Evolutionary conservation across 2,888 invertebrate species (phyloP).

Genomic region (Drosophila differens): DNA sequence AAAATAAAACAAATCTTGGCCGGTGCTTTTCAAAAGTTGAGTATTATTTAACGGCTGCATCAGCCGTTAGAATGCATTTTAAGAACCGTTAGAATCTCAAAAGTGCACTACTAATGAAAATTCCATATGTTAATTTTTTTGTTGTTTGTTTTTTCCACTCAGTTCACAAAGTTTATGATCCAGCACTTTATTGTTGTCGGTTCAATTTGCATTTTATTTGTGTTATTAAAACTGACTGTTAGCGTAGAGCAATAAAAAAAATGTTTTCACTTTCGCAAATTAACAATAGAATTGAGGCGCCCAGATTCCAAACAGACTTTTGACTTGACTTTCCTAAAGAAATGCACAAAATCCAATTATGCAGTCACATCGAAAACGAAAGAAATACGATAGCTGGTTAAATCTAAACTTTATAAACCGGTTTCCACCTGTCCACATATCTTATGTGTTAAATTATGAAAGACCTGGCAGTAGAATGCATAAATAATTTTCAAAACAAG

Average conservation of each 20-base stretch:
- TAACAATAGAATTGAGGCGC: slow-evolving; percentile 54
- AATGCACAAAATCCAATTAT: slow-evolving; percentile 48
- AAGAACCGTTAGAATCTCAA: slow-evolving; percentile 55
- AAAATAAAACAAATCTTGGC: slow-evolving; percentile 3
- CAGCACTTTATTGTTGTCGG: slow-evolving; percentile 31
- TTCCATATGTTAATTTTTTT: slow-evolving; percentile 50
- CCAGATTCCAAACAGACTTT: slow-evolving; percentile 10
- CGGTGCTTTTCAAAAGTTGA: slow-evolving; percentile 38
- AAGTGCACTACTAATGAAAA: slow-evolving; percentile 30
- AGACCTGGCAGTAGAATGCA: slow-evolving; percentile 70
- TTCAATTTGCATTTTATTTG: slow-evolving; percentile 62
- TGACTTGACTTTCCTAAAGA: slow-evolving; percentile 38
- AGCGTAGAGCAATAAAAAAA: slow-evolving; percentile 41
- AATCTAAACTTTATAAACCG: slow-evolving; percentile 45
- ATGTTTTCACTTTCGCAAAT: slow-evolving; percentile 77
- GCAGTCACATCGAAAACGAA: slow-evolving; percentile 32
- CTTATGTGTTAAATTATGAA: slow-evolving; percentile 58
- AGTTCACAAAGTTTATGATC: slow-evolving; percentile 37
- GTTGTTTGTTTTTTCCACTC: neutral
- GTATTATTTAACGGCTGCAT: slow-evolving; percentile 38
- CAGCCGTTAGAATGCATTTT: slow-evolving; percentile 66
- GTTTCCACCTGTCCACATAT: slow-evolving; percentile 64
- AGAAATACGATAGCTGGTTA: slow-evolving; percentile 13
- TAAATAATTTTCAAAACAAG: slow-evolving; percentile 60
- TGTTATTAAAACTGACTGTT: slow-evolving; percentile 28